Percentiles rank a stretch among this genome's conserved stretches.
These are phyloP conservation scores for Hyalella azteca DNA, from an alignment of 2,888 invertebrate species.

Conservation along the genomic window DNA sequence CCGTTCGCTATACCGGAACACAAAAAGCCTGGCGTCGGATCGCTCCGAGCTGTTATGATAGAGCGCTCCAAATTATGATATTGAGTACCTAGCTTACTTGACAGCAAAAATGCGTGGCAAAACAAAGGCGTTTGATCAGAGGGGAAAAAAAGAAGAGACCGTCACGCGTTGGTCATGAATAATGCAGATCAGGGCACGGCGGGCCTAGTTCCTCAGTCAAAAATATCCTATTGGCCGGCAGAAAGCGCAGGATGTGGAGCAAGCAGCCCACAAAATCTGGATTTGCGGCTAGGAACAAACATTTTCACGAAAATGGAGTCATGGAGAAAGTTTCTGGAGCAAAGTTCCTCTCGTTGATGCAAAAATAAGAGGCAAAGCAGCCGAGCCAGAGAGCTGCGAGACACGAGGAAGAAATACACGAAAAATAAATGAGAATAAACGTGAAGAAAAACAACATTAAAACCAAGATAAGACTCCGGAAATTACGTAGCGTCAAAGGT, in stretches of 20 bases:
- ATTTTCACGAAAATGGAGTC: too few species aligned
- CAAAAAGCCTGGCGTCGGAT: too few species aligned
- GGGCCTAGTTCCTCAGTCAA: slow-evolving; percentile 25
- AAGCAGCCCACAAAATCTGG: background rate
- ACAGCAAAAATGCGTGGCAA: slow-evolving; percentile 13
- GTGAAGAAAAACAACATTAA: too few species aligned
- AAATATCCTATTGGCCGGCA: slow-evolving; percentile 25
- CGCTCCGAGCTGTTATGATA: slow-evolving; percentile 19
- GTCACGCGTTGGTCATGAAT: slow-evolving; percentile 33
- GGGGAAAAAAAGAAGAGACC: slow-evolving; percentile 6
- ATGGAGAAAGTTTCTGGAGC: too few species aligned
- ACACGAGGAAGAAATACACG: too few species aligned
- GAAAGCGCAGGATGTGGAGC: background rate
- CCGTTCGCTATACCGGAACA: too few species aligned
- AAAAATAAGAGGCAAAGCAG: too few species aligned
- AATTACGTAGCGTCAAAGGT: too few species aligned
- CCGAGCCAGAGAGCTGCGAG: too few species aligned
- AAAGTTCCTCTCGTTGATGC: too few species aligned
- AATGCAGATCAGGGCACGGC: slow-evolving; percentile 21
- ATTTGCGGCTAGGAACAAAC: slow-evolving; percentile 17
- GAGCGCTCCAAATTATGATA: slow-evolving; percentile 18
- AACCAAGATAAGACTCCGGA: too few species aligned
- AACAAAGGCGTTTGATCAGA: slow-evolving; percentile 36
- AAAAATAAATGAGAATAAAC: too few species aligned
- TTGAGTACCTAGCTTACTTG: slow-evolving; percentile 31